phyloP scores from a whole-genome alignment of 2,113 vertebrate species.

The Seriola dumerili region DNA sequence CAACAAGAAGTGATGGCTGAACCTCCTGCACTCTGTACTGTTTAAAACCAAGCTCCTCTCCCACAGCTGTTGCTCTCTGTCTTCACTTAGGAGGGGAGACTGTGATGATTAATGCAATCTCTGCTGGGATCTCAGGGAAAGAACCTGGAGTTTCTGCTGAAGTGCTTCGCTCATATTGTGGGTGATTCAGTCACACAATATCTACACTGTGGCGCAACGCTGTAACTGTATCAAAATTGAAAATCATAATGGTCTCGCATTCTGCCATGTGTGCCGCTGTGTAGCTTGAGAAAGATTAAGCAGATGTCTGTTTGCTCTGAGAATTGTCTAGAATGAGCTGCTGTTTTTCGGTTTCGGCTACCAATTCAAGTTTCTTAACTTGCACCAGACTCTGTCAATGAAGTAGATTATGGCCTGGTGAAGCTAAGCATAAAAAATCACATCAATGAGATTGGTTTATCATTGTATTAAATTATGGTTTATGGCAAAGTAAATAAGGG shows the following conservation, averaged over 20 bases:
- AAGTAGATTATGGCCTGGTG: conserved; percentile 28
- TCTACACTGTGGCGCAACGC: conserved; percentile 25
- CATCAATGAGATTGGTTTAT: conserved; percentile 42
- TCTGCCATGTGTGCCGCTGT: conserved; percentile 40
- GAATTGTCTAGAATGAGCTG: conserved; percentile 39
- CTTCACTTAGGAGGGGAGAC: conserved; percentile 64
- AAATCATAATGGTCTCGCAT: conserved; percentile 47
- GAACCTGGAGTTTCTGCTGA: conserved; percentile 63
- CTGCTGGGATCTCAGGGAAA: conserved; percentile 67
- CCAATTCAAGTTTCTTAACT: conserved; percentile 28
- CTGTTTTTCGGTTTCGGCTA: conserved; percentile 34
- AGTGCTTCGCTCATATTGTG: conserved; percentile 58
- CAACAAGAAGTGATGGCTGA: conserved; percentile 81
- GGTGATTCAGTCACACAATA: conserved; percentile 52
- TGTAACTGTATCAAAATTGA: conserved; percentile 48
- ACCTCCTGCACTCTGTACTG: conserved; percentile 80
- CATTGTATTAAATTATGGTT: conserved; percentile 23
- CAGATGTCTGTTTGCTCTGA: conserved; percentile 42
- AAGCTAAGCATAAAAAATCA: conserved; percentile 19
- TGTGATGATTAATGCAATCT: conserved; percentile 81
- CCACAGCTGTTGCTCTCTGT: conserved; percentile 77
- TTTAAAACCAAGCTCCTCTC: conserved; percentile 76
- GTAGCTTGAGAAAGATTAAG: conserved; percentile 55
- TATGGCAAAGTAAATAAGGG: conserved; percentile 31
- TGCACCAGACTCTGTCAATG: conserved; percentile 44